These are phyloP conservation scores for Alethe diademata DNA, from an alignment of 2,113 vertebrate species.

Conservation along the genomic window DNA sequence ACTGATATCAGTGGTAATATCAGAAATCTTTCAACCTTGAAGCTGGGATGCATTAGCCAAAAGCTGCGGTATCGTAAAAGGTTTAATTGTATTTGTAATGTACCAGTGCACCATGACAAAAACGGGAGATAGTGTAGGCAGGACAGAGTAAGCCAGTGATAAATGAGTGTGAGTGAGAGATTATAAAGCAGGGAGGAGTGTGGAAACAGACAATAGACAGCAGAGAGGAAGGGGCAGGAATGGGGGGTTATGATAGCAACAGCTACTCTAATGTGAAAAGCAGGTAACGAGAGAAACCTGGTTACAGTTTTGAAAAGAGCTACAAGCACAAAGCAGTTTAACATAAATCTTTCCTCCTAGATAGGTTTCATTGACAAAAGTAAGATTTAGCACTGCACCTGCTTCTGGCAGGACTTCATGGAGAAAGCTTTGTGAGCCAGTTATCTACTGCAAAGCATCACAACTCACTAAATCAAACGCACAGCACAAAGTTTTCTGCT, in stretches of 20 bases:
- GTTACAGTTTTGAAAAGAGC: not conserved
- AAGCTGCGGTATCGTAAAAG: slow-evolving; percentile 77
- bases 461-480: slow-evolving; percentile 63
- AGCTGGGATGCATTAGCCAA: slow-evolving; percentile 77
- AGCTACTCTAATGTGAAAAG: slow-evolving; percentile 32
- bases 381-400: slow-evolving; percentile 59
- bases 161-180: slow-evolving; percentile 78
- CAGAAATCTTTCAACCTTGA: slow-evolving; percentile 85
- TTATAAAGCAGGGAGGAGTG: slow-evolving; percentile 67
- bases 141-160: slow-evolving; percentile 72
- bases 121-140: slow-evolving; percentile 77
- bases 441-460: slow-evolving; percentile 36
- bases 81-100: slow-evolving; percentile 88
- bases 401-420: slow-evolving; percentile 34
- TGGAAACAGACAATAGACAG: slow-evolving; percentile 78
- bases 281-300: slow-evolving; percentile 48
- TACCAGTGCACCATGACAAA: slow-evolving; percentile 84
- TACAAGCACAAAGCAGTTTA: slow-evolving; percentile 12
- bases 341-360: slow-evolving; percentile 57
- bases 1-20: slow-evolving; percentile 81
- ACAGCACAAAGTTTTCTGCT: slow-evolving; percentile 48
- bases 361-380: slow-evolving; percentile 58
- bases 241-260: slow-evolving; percentile 44
- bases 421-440: slow-evolving; percentile 17
- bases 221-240: slow-evolving; percentile 34